phyloP scores from a whole-genome alignment of 2,888 invertebrate genomes.

The Luffia ferchaultella region DNA sequence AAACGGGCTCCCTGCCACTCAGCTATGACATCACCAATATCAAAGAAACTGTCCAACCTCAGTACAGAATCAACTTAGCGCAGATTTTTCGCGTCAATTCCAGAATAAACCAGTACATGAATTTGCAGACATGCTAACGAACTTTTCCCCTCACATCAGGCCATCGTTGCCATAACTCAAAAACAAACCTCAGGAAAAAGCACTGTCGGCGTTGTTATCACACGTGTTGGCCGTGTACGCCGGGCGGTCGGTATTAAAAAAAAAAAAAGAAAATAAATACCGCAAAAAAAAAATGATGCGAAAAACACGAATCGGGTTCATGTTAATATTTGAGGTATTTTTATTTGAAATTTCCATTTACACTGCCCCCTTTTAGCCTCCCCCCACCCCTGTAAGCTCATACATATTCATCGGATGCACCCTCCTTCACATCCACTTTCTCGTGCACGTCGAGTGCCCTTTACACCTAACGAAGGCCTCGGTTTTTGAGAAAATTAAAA shows the following conservation, averaged over 20 bases:
- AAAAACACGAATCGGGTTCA: constrained; percentile 54
- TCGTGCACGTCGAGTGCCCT: constrained; percentile 23
- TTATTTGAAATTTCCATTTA: constrained; percentile 68
- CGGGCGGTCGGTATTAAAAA: not conserved
- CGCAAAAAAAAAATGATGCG: constrained; percentile 28
- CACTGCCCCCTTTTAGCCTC: constrained; percentile 24
- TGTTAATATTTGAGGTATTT: constrained; percentile 66
- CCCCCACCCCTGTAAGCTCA: constrained; percentile 38
- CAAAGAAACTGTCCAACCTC: no score
- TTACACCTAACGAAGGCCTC: constrained; percentile 11
- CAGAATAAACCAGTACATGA: no score
- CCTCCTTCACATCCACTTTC: constrained; percentile 53
- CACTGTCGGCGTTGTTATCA: constrained; percentile 35
- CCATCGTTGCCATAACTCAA: constrained; percentile 2
- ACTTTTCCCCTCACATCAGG: not conserved
- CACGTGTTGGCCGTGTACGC: constrained; percentile 29
- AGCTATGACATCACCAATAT: no score
- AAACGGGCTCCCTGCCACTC: no score
- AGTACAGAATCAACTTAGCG: no score
- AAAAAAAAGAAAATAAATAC: constrained; percentile 27
- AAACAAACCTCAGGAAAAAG: constrained; percentile 19
- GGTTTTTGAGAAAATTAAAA: constrained; percentile 2
- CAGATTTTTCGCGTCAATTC: no score
- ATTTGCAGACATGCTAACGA: not conserved
- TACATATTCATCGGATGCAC: constrained; percentile 74